A percentile compares a stretch with the other conserved stretches of the same genome.
phyloP scores from a whole-genome alignment of 2,113 vertebrate species.

The Amphilophus citrinellus region DNA sequence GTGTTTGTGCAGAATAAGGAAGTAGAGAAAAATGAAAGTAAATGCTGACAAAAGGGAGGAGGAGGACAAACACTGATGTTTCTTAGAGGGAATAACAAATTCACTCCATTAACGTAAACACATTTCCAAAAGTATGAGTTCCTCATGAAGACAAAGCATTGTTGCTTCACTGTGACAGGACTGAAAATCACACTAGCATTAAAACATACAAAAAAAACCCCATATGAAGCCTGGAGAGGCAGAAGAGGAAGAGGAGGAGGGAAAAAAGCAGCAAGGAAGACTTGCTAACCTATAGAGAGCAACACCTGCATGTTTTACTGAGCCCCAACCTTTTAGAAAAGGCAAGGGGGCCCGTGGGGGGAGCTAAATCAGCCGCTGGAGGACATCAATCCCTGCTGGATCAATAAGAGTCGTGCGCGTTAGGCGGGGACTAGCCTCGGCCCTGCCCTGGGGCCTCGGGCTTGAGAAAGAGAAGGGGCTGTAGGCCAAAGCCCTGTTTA shows the following conservation, averaged over 20 bases:
- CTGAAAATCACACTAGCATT: conserved; percentile 21
- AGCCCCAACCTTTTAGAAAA: conserved; percentile 60
- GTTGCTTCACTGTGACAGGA: conserved; percentile 1
- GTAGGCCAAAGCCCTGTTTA: conserved; percentile 72
- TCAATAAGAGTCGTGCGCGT: conserved; percentile 70
- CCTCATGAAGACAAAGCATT: conserved; percentile 7
- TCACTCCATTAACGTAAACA: conserved; percentile 8
- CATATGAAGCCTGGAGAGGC: background rate
- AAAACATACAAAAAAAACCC: background rate
- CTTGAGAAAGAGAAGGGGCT: conserved; percentile 58
- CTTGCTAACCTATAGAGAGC: conserved; percentile 41
- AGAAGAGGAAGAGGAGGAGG: conserved; percentile 8
- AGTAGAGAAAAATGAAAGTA: background rate
- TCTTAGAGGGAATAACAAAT: conserved; percentile 13
- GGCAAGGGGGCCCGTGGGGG: conserved; percentile 38
- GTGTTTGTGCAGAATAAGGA: background rate
- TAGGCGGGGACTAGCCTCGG: conserved; percentile 55
- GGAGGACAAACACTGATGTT: background rate
- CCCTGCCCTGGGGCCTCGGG: conserved; percentile 47
- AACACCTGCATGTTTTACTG: conserved; percentile 58
- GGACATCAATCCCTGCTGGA: conserved; percentile 75
- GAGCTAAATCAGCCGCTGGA: conserved; percentile 73
- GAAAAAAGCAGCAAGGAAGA: conserved; percentile 19
- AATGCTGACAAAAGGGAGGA: background rate
- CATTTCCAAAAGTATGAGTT: conserved; percentile 19